Evolutionary conservation across 2,888 invertebrate genomes (phyloP).

Genomic region (Malthinus seriepunctatus): DNA sequence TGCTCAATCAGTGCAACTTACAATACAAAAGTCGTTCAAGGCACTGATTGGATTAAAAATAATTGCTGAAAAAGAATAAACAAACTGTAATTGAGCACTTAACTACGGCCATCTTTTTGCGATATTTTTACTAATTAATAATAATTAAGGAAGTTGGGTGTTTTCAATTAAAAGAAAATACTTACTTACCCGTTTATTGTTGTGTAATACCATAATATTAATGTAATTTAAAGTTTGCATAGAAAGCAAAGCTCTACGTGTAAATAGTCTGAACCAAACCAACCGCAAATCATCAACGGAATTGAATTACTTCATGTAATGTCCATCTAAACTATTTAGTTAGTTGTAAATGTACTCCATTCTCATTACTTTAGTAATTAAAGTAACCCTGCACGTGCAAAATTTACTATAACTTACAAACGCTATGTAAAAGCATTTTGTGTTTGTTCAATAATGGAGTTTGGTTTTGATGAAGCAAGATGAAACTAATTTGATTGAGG

Average conservation of each 20-base stretch:
- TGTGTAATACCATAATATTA: neutral
- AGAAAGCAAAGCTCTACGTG: conserved; percentile 10
- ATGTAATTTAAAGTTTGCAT: conserved; percentile 16
- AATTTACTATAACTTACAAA: conserved; percentile 1
- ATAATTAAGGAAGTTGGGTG: neutral
- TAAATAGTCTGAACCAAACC: conserved; percentile 24
- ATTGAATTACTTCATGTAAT: conserved; percentile 26
- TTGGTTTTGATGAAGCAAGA: neutral
- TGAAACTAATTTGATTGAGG: neutral
- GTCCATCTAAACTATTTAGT: conserved; percentile 11
- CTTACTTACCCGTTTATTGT: neutral
- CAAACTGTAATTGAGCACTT: no score
- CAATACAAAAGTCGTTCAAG: no score
- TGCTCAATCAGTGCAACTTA: no score
- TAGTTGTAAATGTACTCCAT: conserved; percentile 18
- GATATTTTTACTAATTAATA: neutral
- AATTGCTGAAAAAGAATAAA: no score
- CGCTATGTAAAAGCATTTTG: neutral
- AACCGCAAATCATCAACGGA: conserved; percentile 16
- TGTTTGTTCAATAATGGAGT: neutral
- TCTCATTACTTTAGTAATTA: conserved; percentile 28
- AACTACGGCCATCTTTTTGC: no score
- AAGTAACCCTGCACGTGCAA: conserved; percentile 26
- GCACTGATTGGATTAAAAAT: no score
- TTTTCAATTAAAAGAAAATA: neutral